Conservation (phyloP, 2,113 vertebrate genomes). For the Uria lomvia region DNA sequence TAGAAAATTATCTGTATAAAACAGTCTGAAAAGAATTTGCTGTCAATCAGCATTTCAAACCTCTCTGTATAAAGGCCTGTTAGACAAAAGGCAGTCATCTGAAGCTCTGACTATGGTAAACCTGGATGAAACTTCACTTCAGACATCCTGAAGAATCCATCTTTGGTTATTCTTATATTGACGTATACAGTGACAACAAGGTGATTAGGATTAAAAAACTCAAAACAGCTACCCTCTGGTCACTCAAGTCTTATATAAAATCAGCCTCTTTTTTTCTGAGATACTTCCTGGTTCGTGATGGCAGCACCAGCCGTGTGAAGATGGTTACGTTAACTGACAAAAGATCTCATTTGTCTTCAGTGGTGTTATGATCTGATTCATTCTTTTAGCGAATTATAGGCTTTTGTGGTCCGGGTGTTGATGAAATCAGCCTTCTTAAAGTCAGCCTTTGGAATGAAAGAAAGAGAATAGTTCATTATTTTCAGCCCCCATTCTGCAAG, state of each 20-base stretch:
- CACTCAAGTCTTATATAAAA: not conserved
- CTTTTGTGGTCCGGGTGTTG: conserved; percentile 83
- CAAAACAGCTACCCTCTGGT: not conserved
- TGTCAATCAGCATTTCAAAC: not conserved
- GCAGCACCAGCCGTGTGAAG: rapidly evolving
- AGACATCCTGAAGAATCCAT: not conserved
- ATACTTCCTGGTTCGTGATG: not conserved
- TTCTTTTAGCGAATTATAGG: conserved; percentile 77
- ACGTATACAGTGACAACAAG: not conserved
- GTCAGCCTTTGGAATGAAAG: conserved; percentile 75
- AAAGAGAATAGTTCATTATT: conserved; percentile 3
- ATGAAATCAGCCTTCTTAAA: conserved; percentile 88
- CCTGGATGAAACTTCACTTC: not conserved
- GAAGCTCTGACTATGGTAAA: not conserved
- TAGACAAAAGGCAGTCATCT: not conserved
- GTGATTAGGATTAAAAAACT: not conserved
- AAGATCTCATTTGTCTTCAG: not conserved
- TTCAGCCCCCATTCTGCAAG: not conserved
- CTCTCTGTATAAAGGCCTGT: not conserved
- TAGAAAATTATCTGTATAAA: conserved; percentile 42
- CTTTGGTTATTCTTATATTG: conserved; percentile 20
- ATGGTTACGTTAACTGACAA: not conserved
- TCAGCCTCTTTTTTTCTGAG: not conserved
- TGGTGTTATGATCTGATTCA: not conserved
- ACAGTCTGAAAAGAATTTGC: conserved; percentile 6